These are phyloP conservation scores for Pollenia griseotomentosa DNA, from an alignment of 2,888 invertebrate genomes.

Conservation along the genomic window DNA sequence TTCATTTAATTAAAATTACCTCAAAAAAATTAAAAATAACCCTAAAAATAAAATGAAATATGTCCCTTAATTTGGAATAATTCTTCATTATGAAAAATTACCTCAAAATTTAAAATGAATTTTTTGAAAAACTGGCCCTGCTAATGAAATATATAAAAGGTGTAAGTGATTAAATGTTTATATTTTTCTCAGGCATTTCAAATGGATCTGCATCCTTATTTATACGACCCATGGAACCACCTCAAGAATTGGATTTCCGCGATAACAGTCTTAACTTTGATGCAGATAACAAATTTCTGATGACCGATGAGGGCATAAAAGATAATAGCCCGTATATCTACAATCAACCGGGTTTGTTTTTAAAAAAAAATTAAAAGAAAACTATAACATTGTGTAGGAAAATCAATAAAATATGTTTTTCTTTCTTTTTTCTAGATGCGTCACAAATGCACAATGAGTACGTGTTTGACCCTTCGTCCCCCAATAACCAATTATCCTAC, in stretches of 20 bases:
- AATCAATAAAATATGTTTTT: not conserved
- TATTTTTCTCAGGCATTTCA: constrained; percentile 79
- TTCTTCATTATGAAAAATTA: too few relatives aligned
- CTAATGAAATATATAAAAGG: not conserved
- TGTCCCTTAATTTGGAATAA: too few relatives aligned
- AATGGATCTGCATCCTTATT: constrained; percentile 82
- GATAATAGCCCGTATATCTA: constrained; percentile 79
- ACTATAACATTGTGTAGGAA: not conserved
- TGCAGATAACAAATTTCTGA: constrained; percentile 78
- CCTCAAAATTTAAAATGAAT: too few relatives aligned
- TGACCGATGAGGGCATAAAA: constrained; percentile 76
- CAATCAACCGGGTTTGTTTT: constrained; percentile 80
- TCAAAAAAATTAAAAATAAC: too few relatives aligned
- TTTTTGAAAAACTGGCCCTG: too few relatives aligned
- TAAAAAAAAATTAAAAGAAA: not conserved
- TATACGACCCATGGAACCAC: constrained; percentile 83
- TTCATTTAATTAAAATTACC: too few relatives aligned
- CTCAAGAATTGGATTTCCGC: constrained; percentile 91
- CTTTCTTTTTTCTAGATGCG: constrained; percentile 82
- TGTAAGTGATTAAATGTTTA: not conserved
- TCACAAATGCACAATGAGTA: constrained; percentile 84
- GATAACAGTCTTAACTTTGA: constrained; percentile 87
- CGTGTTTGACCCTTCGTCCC: constrained; percentile 76
- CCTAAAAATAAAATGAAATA: too few relatives aligned
- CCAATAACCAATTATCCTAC: constrained; percentile 78